These are phyloP conservation scores for Protobothrops mucrosquamatus DNA, from an alignment of 2,113 vertebrate genomes.

Conservation along the genomic window DNA sequence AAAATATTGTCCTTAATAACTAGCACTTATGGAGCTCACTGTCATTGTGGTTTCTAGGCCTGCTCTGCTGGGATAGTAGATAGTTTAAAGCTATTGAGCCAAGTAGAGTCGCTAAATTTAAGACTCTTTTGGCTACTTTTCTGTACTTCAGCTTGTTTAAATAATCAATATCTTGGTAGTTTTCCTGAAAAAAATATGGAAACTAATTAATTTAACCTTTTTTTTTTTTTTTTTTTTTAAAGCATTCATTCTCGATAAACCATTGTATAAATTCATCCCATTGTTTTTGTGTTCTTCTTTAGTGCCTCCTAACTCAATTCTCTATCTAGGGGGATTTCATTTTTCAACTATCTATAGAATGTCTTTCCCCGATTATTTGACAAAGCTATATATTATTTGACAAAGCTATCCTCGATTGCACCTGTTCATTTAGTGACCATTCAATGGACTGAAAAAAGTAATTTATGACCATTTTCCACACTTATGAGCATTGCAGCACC, in stretches of 20 bases:
- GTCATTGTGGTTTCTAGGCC: background rate
- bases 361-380: background rate
- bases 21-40: background rate
- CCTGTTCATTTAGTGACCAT: background rate
- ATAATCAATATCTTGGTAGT: background rate
- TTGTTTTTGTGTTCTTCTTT: background rate
- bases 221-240: too few relatives aligned
- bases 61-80: background rate
- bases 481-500: too few relatives aligned
- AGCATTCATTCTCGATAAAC: background rate
- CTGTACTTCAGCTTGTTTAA: background rate
- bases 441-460: too few relatives aligned
- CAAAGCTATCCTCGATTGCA: background rate
- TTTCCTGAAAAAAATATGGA: background rate
- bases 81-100: background rate
- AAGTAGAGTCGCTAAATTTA: background rate
- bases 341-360: background rate
- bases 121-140: background rate
- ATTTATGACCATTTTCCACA: too few relatives aligned
- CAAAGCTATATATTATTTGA: background rate
- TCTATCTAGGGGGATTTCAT: background rate
- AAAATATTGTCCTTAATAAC: conserved; percentile 12
- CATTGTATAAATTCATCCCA: background rate
- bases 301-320: background rate
- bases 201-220: background rate